Conservation (phyloP, 2,797 vertebrate genomes). For the Ctenochaetus hawaiiensis region DNA sequence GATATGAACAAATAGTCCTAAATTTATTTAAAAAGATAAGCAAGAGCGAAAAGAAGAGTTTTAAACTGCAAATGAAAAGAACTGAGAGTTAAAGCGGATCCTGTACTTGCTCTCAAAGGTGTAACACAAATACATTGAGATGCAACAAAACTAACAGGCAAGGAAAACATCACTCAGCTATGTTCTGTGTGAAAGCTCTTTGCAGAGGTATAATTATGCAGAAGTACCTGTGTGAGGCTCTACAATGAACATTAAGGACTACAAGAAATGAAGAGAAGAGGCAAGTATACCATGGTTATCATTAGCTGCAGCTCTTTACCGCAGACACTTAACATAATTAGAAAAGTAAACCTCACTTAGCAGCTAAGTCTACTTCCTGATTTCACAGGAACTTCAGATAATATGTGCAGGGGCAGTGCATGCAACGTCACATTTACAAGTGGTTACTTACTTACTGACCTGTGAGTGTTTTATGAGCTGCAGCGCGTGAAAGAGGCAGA, state of each 20-base stretch:
- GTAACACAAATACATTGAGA: background rate
- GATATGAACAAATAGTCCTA: no score
- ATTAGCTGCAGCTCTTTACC: background rate
- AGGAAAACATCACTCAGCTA: background rate
- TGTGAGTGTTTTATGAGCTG: background rate
- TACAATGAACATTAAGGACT: background rate
- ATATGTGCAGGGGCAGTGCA: background rate
- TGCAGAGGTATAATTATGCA: background rate
- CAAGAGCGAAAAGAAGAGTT: background rate
- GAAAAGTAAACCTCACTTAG: background rate
- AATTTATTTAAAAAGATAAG: no score
- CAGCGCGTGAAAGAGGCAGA: conserved; percentile 12
- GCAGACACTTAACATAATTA: conserved; percentile 3
- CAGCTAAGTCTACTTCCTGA: conserved; percentile 53
- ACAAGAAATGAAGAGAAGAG: background rate
- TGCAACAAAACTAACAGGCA: background rate
- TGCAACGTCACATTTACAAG: background rate
- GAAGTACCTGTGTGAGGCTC: background rate
- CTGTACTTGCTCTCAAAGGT: background rate
- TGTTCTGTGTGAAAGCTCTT: background rate
- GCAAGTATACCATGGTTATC: background rate
- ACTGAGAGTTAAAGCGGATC: background rate
- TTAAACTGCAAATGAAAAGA: background rate
- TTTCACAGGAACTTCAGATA: conserved; percentile 48
- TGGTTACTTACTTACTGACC: conserved; percentile 30